Evolutionary conservation across 2,888 invertebrate genomes (phyloP).

Genomic region (Phortica magna): DNA sequence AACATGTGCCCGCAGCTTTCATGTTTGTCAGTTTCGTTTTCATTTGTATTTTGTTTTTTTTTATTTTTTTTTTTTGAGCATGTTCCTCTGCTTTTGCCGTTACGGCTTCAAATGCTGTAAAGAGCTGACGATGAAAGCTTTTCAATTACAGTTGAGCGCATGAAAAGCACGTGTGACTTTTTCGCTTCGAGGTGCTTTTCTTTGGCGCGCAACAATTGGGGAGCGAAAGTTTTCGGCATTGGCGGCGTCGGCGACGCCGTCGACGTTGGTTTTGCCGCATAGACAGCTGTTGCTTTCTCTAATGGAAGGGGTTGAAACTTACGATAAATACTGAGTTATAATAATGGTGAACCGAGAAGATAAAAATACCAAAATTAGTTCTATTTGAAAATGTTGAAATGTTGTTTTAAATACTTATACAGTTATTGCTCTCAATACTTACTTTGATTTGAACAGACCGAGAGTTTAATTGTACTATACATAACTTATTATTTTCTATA

Average conservation of each 20-base stretch:
- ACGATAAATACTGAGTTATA: too few species aligned
- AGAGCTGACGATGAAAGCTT: constrained; percentile 1
- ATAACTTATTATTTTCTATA: too few species aligned
- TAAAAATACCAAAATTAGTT: neutral
- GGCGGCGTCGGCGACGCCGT: neutral
- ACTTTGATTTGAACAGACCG: neutral
- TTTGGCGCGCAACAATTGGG: neutral
- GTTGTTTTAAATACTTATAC: too few species aligned
- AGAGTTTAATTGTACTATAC: too few species aligned
- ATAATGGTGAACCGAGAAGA: neutral
- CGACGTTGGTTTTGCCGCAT: neutral
- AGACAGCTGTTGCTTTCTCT: constrained; percentile 30
- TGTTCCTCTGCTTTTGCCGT: too few species aligned
- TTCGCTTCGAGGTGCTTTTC: neutral
- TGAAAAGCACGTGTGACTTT: neutral
- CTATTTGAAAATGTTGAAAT: too few species aligned
- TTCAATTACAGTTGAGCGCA: neutral
- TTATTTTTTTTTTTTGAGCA: neutral
- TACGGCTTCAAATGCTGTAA: neutral
- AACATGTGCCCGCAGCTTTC: constrained; percentile 10
- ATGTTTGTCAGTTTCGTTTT: neutral
- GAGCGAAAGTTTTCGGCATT: neutral
- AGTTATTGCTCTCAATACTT: neutral
- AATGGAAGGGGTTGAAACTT: neutral
- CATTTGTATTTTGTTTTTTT: neutral